These are phyloP conservation scores for Ecliptopera silaceata DNA, from an alignment of 2,888 invertebrate genomes.

Conservation along the genomic window DNA sequence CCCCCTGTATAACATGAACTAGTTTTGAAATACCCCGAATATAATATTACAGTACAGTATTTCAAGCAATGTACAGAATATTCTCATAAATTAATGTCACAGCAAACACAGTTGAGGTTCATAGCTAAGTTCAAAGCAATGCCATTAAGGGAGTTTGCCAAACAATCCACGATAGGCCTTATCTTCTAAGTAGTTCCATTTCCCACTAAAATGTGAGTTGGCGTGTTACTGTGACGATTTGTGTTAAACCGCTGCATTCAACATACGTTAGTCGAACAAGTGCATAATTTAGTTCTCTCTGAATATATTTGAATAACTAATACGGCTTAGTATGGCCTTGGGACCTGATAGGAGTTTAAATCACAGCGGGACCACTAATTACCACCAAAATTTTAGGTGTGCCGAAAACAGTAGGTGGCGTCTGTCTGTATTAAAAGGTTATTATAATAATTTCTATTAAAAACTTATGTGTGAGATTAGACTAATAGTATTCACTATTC, in stretches of 20 bases:
- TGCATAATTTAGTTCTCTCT: constrained; percentile 22
- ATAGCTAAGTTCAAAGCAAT: neutral
- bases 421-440: constrained; percentile 47
- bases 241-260: constrained; percentile 15
- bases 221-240: constrained; percentile 21
- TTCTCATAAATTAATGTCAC: neutral
- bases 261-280: constrained; percentile 20
- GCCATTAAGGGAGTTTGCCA: constrained; percentile 11
- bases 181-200: constrained; percentile 10
- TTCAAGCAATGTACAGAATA: too few species aligned
- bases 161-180: constrained; percentile 11
- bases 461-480: constrained; percentile 27
- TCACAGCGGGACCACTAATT: constrained; percentile 46
- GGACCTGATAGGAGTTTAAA: constrained; percentile 30
- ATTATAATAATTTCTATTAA: constrained; percentile 37
- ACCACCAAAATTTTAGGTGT: constrained; percentile 42
- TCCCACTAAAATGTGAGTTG: constrained; percentile 16
- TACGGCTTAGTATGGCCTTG: constrained; percentile 25
- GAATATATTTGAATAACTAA: constrained; percentile 34
- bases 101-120: neutral
- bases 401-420: constrained; percentile 49
- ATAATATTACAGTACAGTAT: too few species aligned
- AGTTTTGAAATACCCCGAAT: too few species aligned
- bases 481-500: constrained; percentile 35
- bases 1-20: too few species aligned